Base-by-base conservation (phyloP, 2,888 invertebrate species). In the Polymixis flavicincta region DNA sequence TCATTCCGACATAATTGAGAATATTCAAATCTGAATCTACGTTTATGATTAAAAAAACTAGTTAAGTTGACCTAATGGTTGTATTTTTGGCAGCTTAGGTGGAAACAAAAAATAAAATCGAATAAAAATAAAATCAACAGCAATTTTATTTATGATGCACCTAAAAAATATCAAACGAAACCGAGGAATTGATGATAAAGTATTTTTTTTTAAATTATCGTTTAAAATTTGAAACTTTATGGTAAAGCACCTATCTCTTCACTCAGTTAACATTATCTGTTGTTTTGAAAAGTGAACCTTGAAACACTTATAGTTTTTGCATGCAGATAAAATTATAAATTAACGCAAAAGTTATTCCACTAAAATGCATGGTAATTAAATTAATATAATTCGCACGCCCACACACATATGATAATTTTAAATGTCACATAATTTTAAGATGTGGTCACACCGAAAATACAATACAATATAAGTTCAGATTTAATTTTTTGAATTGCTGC, bases 1-100 rank as follows among this genome's bases (percentile, higher is more conserved):
- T 83, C 61, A 74, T 78, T 66, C 37, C 48, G 42, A 64, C 67
- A 59, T 85, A 79, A 86, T 85, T 80, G 79, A 52, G 67, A 55
- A 78, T 73, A 69, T 74, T 79, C 17, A 42, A 50, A 17, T 76
- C 48, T 66, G n/a, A 59, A 50, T 61, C 42, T 42, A 11, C 3
- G 11, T 63, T 75, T 67, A 55, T 28, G 7, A 74, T 32, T 63
- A 13, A 22, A 45, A 60, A 32, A 13, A 0, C 5, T 54, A 3
- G 9, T 48, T 22, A 19, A 71, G 22, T 70, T 74, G 54, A 59
- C 54, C n/a, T 32, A 68, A 32, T 55, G 25, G 19, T 0, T 25
- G n/a, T 72, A 59, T 75, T 74, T 55, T 74, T 68, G 14, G 22
- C 19, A 19, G 11, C 17, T 32, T 48, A 32, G 48, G 63, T 37